Base-by-base conservation (phyloP, 2,113 vertebrate species). In the Micromys minutus region DNA sequence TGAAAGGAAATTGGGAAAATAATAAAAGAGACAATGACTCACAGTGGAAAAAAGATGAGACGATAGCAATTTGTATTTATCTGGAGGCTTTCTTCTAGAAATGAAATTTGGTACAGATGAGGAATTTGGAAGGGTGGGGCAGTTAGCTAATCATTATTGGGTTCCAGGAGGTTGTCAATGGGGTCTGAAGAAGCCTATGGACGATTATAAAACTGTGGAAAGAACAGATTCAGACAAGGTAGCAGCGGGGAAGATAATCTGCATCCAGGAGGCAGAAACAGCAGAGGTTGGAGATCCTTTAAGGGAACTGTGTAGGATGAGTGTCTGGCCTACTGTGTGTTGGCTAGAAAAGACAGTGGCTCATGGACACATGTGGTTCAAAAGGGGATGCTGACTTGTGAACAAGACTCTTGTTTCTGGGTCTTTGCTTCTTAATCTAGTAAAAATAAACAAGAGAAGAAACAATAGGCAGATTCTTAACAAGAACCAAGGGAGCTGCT, bases 21-120 rank as follows among this genome's bases (percentile, higher is more conserved):
- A 97, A 90, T 95, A 94, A 96, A 94, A 71, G 83, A 96, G 90
- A 97, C 96, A 95, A 96, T 93, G 93, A 94, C 92, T 90, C 55
- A 89, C 69, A 69, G 67, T 90, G 81, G 87, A 90, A 95, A 91
- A 87, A 94, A 92, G 81, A 96, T 92, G 90, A 94, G 89, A 93
- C 89, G 95, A 87, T 90, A 93, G 74, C 91, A 71, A 83, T 97
- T 96, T 97, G 93, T 95, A 87, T 96, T 97, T 95, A 89, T 84
- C 95, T 95, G 87, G 94, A 65, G 95, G 80, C 71, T 94, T 96
- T 95, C 74, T 90, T 83, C 57, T n/a, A 95, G 92, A 96, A 95
- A 96, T 97, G 94, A 95, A 93, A 94, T 91, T 94, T 90, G 79
- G 85, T 75, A 61, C 63, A 59, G 77, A 52, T n/a, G 19, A 55